Percentiles rank a stretch among this genome's conserved stretches.
phyloP scores from a whole-genome alignment of 2,888 invertebrate species.

The Macrophya annulata region DNA sequence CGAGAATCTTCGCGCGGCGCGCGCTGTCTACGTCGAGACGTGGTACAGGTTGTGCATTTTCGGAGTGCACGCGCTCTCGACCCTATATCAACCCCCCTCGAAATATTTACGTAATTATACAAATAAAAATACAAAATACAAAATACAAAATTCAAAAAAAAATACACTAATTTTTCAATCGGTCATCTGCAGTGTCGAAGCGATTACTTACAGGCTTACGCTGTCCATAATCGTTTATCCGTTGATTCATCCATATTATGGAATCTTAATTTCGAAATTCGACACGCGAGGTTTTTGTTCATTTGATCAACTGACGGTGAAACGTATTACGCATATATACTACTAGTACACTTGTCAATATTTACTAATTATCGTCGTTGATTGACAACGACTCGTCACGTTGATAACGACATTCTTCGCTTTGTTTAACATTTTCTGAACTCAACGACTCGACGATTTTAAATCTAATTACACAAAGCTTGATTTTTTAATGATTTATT shows the following conservation, averaged over 20 bases:
- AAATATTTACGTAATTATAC: neutral
- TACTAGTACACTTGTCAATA: neutral
- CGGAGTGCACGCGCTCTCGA: constrained; percentile 21
- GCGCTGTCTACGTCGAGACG: constrained; percentile 55
- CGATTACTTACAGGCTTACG: neutral
- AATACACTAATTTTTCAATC: neutral
- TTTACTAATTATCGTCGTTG: neutral
- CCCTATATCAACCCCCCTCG: neutral
- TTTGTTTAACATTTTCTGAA: neutral
- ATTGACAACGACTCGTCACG: neutral
- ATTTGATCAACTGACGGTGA: neutral
- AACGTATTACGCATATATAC: neutral
- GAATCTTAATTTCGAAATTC: neutral
- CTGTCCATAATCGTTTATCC: neutral
- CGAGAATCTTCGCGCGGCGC: constrained; percentile 45
- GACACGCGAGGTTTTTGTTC: neutral
- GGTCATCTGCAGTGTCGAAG: neutral
- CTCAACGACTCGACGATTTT: neutral
- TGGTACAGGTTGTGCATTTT: constrained; percentile 51
- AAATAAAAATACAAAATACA: neutral
- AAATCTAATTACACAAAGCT: neutral
- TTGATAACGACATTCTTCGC: constrained; percentile 1
- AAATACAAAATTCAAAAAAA: neutral
- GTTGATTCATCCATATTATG: no score
- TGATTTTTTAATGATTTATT: neutral